Conservation (phyloP, 2,888 invertebrate genomes). For the Sarcophaga rosellei region DNA sequence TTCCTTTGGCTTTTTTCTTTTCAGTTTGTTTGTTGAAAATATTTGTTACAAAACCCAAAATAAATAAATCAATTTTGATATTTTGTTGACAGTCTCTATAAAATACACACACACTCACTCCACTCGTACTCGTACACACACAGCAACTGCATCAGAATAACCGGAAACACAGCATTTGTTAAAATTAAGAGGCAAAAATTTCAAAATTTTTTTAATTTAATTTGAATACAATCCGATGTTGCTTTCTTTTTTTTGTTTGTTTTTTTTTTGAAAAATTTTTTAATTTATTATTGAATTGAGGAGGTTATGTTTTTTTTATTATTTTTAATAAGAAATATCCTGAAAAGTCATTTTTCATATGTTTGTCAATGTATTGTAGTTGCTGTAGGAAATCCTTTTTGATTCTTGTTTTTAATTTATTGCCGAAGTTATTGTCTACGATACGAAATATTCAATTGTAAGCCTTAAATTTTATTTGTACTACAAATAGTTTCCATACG, state of each 20-base stretch:
- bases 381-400: not conserved
- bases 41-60: conserved; percentile 45
- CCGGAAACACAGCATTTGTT: not conserved
- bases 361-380: not conserved
- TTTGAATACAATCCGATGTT: not conserved
- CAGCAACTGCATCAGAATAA: not conserved
- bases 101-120: not conserved
- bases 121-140: no score
- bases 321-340: not conserved
- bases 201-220: no score
- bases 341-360: not conserved
- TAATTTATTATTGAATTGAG: not conserved
- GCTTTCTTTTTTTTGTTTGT: not conserved
- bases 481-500: not conserved
- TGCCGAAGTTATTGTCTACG: no score
- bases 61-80: conserved; percentile 66
- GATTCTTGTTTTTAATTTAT: not conserved
- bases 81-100: conserved; percentile 59
- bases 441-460: not conserved
- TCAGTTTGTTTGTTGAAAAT: conserved; percentile 23
- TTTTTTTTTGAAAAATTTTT: not conserved
- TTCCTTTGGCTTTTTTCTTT: not conserved
- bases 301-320: not conserved
- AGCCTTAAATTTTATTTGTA: not conserved
- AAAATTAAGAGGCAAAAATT: not conserved